These are phyloP conservation scores for Ammodytes marinus DNA, from an alignment of 2,113 vertebrate species.

Conservation along the genomic window DNA sequence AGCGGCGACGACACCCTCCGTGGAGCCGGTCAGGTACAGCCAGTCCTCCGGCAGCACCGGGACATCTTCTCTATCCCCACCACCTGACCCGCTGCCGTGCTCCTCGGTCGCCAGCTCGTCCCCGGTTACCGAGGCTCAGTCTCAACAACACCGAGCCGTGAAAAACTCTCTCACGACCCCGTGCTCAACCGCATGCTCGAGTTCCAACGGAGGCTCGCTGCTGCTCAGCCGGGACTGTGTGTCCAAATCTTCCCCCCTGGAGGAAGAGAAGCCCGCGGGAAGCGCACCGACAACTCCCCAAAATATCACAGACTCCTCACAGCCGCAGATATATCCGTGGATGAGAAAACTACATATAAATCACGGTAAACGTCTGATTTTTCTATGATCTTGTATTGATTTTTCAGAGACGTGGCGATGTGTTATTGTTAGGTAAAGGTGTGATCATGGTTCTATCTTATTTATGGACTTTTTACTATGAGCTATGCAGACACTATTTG, in stretches of 20 bases:
- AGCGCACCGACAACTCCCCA: constrained; percentile 93
- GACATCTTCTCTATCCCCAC: constrained; percentile 90
- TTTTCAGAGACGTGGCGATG: constrained; percentile 7
- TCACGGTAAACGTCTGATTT: constrained; percentile 90
- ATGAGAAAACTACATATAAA: constrained; percentile 99
- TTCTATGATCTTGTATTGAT: constrained; percentile 25
- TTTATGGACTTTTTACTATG: not conserved
- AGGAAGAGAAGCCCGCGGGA: constrained; percentile 93
- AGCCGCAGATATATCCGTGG: constrained; percentile 99
- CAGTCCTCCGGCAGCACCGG: constrained; percentile 88
- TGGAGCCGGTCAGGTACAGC: constrained; percentile 95
- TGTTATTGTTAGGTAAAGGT: not conserved
- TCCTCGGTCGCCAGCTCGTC: constrained; percentile 90
- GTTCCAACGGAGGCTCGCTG: constrained; percentile 87
- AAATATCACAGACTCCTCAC: constrained; percentile 89
- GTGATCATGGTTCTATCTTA: not conserved
- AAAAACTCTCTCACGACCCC: constrained; percentile 94
- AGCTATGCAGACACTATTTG: not conserved
- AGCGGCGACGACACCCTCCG: constrained; percentile 86
- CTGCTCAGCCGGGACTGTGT: constrained; percentile 92
- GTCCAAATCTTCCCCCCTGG: constrained; percentile 91
- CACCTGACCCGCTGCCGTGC: constrained; percentile 94
- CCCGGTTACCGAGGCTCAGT: constrained; percentile 88
- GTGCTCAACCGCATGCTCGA: constrained; percentile 88
- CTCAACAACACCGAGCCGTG: constrained; percentile 89